Evolutionary conservation across 2,797 vertebrate species (phyloP), one percentile per base, ranked within the genome.

Genomic region (Danio aesculapii): DNA sequence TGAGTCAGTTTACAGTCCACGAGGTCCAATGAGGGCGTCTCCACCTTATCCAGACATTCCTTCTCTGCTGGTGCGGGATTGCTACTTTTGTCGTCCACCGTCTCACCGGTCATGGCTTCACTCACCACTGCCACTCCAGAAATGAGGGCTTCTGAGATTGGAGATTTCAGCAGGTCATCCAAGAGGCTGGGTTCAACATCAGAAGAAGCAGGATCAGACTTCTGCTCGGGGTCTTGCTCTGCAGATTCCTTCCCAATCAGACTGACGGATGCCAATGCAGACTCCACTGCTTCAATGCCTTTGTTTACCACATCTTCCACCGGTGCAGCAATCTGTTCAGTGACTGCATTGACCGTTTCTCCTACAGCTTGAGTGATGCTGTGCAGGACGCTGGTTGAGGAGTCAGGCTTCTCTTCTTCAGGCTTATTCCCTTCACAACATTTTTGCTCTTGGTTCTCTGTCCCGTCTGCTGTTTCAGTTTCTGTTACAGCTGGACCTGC

Each of bases 401-500:
- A 43, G 3, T 63, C 70, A 8, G 68, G 64, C 4, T 16, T 44
- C 58, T 21, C 44, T 78, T 73, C 62, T 81, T 41, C 17, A 59
- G 84, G 7, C 39, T 76, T 58, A 47, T 21, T 43, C 3, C 71
- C 70, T 17, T 85, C 72, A 17, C 41, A 50, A 39, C 46, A 21
- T 16, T 81, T 73, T 44, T 77, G 78, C 77, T 81, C 83, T 47
- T 39, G 30, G n/a, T 14, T 72, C 46, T 59, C 46, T 14, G 30
- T n/a, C n/a, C 39, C 46, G 6, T 82, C 63, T n/a, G 59, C 55
- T 8, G 75, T 49, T 43, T 41, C 81, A 6, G 84, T 62, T 76
- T 85, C 88, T 39, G 86, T 86, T 55, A 72, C 86, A 43, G 88
- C 14, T 59, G 88, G 83, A 83, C 84, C 82, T 62, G 63, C 83